A percentile compares a stretch with the other conserved stretches of the same genome.
These are phyloP conservation scores for Selene dorsalis DNA, from an alignment of 2,797 vertebrate species.

Conservation along the genomic window DNA sequence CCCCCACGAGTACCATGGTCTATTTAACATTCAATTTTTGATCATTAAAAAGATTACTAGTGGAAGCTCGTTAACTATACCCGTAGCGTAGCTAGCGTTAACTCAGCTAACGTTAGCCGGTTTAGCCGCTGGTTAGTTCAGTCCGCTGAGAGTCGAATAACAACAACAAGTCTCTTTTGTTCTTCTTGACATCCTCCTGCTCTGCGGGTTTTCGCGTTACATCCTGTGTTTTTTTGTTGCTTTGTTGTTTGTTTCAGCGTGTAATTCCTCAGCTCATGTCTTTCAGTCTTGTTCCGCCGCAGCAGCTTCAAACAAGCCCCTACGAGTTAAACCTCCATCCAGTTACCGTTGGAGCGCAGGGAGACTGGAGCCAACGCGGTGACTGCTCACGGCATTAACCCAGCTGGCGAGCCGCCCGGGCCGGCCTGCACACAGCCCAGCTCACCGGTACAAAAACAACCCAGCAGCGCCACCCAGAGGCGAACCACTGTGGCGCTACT, in stretches of 20 bases:
- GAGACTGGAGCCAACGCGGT: slow-evolving; percentile 40
- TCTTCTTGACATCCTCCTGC: slow-evolving; percentile 66
- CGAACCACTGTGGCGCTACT: rapidly evolving
- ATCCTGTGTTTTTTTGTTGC: slow-evolving; percentile 39
- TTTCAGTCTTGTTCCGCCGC: background rate
- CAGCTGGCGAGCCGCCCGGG: slow-evolving; percentile 55
- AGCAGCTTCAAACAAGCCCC: slow-evolving; percentile 26
- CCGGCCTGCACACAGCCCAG: slow-evolving; percentile 25
- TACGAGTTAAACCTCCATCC: slow-evolving; percentile 47
- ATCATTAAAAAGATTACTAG: background rate
- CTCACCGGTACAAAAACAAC: background rate
- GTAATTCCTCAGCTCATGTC: slow-evolving; percentile 14
- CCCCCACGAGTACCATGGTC: too few species aligned
- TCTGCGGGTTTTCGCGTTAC: slow-evolving; percentile 44
- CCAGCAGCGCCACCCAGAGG: slow-evolving; percentile 62
- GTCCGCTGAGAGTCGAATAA: slow-evolving; percentile 52
- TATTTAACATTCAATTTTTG: background rate
- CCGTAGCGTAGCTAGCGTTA: slow-evolving; percentile 56
- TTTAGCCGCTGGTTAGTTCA: slow-evolving; percentile 70
- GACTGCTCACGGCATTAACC: slow-evolving; percentile 56
- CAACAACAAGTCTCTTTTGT: slow-evolving; percentile 75
- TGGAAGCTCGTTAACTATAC: slow-evolving; percentile 31
- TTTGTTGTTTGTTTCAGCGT: background rate
- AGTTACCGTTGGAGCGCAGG: slow-evolving; percentile 12
- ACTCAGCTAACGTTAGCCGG: slow-evolving; percentile 71